phyloP scores from a whole-genome alignment of 2,797 vertebrate species.

The Novumbra hubbsi region DNA sequence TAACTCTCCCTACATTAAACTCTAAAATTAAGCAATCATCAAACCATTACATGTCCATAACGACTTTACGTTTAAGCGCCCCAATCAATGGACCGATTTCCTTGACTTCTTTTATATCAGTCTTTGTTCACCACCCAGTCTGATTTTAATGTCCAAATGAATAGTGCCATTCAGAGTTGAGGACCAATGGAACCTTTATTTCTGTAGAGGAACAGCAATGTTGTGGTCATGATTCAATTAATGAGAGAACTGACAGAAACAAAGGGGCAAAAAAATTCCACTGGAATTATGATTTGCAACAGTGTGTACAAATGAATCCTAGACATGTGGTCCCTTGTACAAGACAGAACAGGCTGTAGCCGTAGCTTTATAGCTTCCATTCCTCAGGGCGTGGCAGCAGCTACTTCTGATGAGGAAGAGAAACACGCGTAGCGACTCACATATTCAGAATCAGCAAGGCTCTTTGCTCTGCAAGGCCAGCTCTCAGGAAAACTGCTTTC shows the following conservation, averaged over 20 bases:
- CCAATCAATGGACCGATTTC: slow-evolving; percentile 45
- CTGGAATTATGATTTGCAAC: not conserved
- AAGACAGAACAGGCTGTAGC: not conserved
- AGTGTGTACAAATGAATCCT: not conserved
- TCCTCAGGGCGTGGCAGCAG: slow-evolving; percentile 3
- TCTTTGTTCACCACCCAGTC: slow-evolving; percentile 55
- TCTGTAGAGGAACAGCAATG: not conserved
- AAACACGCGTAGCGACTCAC: not conserved
- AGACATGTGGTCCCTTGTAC: too few species aligned
- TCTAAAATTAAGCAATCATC: slow-evolving; percentile 48
- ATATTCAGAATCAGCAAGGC: not conserved
- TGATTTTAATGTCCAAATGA: slow-evolving; percentile 76
- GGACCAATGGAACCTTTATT: slow-evolving; percentile 7
- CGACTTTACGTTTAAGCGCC: slow-evolving; percentile 47
- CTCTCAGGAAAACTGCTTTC: not conserved
- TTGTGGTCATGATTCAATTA: not conserved
- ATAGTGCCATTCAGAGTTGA: slow-evolving; percentile 3
- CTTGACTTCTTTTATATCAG: slow-evolving; percentile 45
- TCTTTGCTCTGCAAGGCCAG: not conserved
- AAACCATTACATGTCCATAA: slow-evolving; percentile 62
- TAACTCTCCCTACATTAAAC: slow-evolving; percentile 30
- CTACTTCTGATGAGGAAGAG: slow-evolving; percentile 8
- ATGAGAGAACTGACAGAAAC: not conserved
- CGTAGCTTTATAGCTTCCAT: not conserved
- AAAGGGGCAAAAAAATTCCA: not conserved